phyloP scores from a whole-genome alignment of 2,113 vertebrate species.

The Tupaia tana region DNA sequence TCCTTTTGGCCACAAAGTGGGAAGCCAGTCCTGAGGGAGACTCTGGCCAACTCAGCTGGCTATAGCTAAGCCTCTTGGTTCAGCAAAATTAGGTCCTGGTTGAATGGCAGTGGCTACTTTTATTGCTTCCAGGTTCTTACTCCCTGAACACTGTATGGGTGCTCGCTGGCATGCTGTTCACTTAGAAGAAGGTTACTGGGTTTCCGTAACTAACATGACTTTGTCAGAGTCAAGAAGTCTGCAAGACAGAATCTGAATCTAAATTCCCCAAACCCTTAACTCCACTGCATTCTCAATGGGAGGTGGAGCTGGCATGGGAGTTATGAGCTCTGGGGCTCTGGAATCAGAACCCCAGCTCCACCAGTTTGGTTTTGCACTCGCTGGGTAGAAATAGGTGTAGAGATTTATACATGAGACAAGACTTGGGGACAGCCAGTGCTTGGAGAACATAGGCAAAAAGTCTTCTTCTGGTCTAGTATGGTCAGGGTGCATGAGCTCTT shows the following conservation, averaged over 20 bases:
- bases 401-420: background rate
- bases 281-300: background rate
- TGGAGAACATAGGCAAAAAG: background rate
- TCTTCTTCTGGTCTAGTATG: background rate
- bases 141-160: background rate
- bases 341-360: background rate
- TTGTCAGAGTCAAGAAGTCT: background rate
- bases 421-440: background rate
- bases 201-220: background rate
- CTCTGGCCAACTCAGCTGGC: background rate
- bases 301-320: background rate
- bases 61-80: background rate
- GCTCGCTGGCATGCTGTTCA: background rate
- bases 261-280: accelerated
- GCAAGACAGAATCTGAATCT: background rate
- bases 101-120: background rate
- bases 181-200: background rate
- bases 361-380: background rate
- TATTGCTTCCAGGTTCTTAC: background rate
- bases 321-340: background rate
- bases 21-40: background rate
- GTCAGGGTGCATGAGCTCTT: background rate
- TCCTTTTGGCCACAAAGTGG: background rate
- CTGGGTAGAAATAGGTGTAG: background rate
- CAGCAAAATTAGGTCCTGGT: background rate